Evolutionary conservation across 2,888 invertebrate genomes (phyloP).

Genomic region (Erebia aethiops): DNA sequence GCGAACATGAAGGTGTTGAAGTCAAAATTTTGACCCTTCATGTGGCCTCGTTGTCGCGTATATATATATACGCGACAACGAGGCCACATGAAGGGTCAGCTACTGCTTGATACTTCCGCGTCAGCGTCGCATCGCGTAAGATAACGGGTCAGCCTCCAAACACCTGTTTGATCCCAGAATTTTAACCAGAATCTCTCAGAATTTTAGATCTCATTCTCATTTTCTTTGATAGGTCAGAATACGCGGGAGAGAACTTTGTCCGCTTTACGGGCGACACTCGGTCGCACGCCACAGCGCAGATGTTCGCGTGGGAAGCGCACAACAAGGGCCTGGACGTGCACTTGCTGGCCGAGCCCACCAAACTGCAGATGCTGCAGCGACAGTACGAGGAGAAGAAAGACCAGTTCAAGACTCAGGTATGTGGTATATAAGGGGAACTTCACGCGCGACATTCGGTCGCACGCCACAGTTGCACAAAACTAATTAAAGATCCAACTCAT

Average conservation of each 20-base stretch:
- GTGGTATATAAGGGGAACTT: background rate
- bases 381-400: constrained; percentile 96
- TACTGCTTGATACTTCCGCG: no score
- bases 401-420: constrained; percentile 90
- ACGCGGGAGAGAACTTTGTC: constrained; percentile 98
- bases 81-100: no score
- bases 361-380: constrained; percentile 94
- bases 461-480: constrained; percentile 95
- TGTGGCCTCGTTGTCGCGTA: no score
- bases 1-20: no score
- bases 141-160: no score
- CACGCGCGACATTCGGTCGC: constrained; percentile 95
- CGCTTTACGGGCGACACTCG: constrained; percentile 97
- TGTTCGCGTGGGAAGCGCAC: constrained; percentile 99
- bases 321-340: constrained; percentile 97
- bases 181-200: no score
- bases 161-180: no score
- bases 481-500: no score
- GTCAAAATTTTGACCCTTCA: no score
- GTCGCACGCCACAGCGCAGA: constrained; percentile 94
- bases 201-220: background rate
- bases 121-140: no score
- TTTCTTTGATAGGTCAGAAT: constrained; percentile 80
- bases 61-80: no score
- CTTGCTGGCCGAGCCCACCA: constrained; percentile 98